Evolutionary conservation across 2,888 invertebrate species (phyloP).

Genomic region (Eupithecia insigniata): DNA sequence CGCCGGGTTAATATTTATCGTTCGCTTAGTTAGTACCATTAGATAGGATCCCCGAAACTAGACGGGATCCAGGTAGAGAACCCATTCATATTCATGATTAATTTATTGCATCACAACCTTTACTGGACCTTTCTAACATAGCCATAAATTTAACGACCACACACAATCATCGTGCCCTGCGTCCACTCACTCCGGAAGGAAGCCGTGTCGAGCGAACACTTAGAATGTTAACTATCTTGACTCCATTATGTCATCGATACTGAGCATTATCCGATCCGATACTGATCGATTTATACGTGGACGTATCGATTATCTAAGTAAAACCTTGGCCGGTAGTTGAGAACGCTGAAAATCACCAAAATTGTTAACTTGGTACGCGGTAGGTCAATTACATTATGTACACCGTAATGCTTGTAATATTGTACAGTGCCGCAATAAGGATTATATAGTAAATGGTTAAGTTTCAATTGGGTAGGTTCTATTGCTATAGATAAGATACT

Average conservation of each 20-base stretch:
- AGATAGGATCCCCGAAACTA: background rate
- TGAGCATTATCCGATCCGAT: background rate
- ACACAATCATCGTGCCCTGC: background rate
- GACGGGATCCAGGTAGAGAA: no score
- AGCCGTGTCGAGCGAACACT: background rate
- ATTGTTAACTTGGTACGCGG: constrained; percentile 13
- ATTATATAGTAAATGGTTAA: background rate
- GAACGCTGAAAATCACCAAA: background rate
- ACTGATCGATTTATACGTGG: constrained; percentile 20
- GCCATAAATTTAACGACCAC: background rate
- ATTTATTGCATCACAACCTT: no score
- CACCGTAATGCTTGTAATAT: constrained; percentile 19
- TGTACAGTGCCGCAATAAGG: constrained; percentile 6
- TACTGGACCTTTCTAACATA: no score
- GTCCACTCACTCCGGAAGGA: constrained; percentile 10
- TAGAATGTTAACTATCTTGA: constrained; percentile 9
- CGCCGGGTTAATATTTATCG: no score
- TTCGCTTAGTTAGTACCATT: background rate
- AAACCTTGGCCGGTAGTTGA: background rate
- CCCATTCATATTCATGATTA: no score
- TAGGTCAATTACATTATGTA: constrained; percentile 27
- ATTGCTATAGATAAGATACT: no score
- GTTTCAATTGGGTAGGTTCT: no score
- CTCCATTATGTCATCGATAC: background rate
- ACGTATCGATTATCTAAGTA: constrained; percentile 18